Evolutionary conservation across 2,888 invertebrate species (phyloP), one percentile per base, ranked within the genome.

Genomic region (Microchrysa polita): DNA sequence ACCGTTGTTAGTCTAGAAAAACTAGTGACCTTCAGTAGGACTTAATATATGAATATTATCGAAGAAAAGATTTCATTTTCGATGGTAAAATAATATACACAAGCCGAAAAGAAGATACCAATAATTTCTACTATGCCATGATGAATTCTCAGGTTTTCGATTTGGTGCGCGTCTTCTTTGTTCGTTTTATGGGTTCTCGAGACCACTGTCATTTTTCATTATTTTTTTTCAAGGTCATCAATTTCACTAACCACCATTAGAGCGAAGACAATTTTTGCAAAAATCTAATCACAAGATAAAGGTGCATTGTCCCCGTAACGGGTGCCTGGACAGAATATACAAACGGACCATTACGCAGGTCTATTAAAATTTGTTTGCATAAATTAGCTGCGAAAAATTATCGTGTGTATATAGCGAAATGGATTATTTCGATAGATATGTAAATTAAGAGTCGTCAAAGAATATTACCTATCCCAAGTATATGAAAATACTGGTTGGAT

Each of bases 1-100:
- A 65, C 65, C 65, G 65, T 65, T 65, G 65, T 12, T 42, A 65
- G 65, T 65, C 65, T 48, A 65, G 65, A 65, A 65, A 65, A 65
- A 48, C 65, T 48, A 65, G 65, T 65, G 23, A 48, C 65, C 65
- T 65, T 65, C 48, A n/a, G 23, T 48, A 34, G 48, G 48, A 22
- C 44, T 48, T 9, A 23, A 16, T 4, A 65, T 44, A 44, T 65
- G 20, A 22, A 61, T 61, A 48, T 22, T 48, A n/a, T 65, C 40
- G 7, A 48, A 34, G 22, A n/a, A n/a, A n/a, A 14, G 34, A 18
- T 48, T 44, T 65, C 48, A 22, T 12, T 48, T 65, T 48, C 48
- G 48, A 48, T 48, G 16, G n/a, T 9, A 44, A 65, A 48, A 65
- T 65, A n/a, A n/a, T n/a, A n/a, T n/a, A n/a, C n/a, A 65, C 44